These are phyloP conservation scores for Nematolebias whitei DNA, from an alignment of 2,113 vertebrate genomes.

Conservation along the genomic window DNA sequence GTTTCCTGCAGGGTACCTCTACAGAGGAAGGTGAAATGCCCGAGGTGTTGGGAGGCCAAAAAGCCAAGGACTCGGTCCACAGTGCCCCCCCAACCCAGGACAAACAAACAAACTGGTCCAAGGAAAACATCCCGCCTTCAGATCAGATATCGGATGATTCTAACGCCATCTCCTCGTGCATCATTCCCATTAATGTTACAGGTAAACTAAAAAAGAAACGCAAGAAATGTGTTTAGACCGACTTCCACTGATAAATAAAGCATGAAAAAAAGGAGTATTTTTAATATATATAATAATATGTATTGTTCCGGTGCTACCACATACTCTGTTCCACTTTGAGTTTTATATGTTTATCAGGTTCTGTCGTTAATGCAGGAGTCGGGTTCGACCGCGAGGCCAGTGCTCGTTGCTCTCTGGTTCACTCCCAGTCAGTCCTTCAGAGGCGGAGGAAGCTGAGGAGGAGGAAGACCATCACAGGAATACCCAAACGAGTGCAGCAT, in stretches of 20 bases:
- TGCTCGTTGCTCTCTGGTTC: slow-evolving; percentile 97
- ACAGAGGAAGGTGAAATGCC: slow-evolving; percentile 86
- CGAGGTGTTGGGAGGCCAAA: slow-evolving; percentile 84
- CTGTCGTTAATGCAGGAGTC: slow-evolving; percentile 85
- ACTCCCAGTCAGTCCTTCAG: slow-evolving; percentile 98
- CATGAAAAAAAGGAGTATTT: no score
- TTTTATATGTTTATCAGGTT: slow-evolving; percentile 16
- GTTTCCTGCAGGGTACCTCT: slow-evolving; percentile 85
- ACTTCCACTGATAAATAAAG: no score
- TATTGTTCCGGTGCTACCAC: no score
- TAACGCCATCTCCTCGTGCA: slow-evolving; percentile 94
- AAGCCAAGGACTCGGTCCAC: slow-evolving; percentile 89
- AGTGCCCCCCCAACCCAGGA: slow-evolving; percentile 89
- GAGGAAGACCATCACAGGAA: slow-evolving; percentile 98
- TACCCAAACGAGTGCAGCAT: slow-evolving; percentile 98
- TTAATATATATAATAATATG: no score
- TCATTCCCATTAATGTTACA: slow-evolving; percentile 98
- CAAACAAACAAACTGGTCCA: slow-evolving; percentile 97
- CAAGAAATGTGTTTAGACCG: neutral
- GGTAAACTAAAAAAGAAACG: slow-evolving; percentile 83
- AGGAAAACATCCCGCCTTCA: slow-evolving; percentile 90
- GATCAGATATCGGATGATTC: slow-evolving; percentile 91
- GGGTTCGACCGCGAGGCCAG: slow-evolving; percentile 99
- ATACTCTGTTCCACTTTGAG: neutral
- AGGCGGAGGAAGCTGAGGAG: slow-evolving; percentile 94